These are phyloP conservation scores for Tetragonisca angustula DNA, from an alignment of 2,888 invertebrate species.

Conservation along the genomic window DNA sequence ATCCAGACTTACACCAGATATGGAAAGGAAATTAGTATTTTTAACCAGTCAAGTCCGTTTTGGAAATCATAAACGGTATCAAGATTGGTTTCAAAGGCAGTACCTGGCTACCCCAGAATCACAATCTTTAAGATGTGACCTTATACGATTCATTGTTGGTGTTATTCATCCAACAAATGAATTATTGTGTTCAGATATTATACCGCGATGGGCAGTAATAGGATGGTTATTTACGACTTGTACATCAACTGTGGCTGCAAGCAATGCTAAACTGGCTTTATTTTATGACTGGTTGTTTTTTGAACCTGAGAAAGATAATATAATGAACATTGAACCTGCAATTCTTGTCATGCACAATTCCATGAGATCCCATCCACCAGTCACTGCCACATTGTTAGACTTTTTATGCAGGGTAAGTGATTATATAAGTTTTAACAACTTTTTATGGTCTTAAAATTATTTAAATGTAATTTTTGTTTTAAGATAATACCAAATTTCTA, in stretches of 20 bases:
- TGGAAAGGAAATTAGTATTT: conserved; percentile 96
- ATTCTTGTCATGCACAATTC: conserved; percentile 97
- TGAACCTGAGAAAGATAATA: conserved; percentile 95
- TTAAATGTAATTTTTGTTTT: conserved; percentile 67
- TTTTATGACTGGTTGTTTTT: conserved; percentile 98
- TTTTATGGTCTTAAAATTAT: conserved; percentile 1
- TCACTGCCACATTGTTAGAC: conserved; percentile 95
- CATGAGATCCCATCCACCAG: conserved; percentile 95
- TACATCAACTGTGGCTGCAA: conserved; percentile 94
- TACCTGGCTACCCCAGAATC: conserved; percentile 96
- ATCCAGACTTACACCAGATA: conserved; percentile 94
- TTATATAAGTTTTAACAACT: not conserved
- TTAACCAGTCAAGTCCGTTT: conserved; percentile 94
- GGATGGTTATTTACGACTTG: conserved; percentile 97
- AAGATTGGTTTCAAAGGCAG: conserved; percentile 97
- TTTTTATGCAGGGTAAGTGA: conserved; percentile 91
- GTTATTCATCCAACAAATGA: conserved; percentile 98
- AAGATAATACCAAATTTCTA: conserved; percentile 95
- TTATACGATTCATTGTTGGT: conserved; percentile 96
- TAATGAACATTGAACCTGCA: conserved; percentile 98
- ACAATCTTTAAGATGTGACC: conserved; percentile 95
- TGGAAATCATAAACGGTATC: conserved; percentile 96
- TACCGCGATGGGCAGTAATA: conserved; percentile 97
- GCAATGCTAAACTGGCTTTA: conserved; percentile 95
- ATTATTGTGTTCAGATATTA: conserved; percentile 96